phyloP scores from a whole-genome alignment of 2,888 invertebrate genomes.

The Cremastobaeus sp. region DNA sequence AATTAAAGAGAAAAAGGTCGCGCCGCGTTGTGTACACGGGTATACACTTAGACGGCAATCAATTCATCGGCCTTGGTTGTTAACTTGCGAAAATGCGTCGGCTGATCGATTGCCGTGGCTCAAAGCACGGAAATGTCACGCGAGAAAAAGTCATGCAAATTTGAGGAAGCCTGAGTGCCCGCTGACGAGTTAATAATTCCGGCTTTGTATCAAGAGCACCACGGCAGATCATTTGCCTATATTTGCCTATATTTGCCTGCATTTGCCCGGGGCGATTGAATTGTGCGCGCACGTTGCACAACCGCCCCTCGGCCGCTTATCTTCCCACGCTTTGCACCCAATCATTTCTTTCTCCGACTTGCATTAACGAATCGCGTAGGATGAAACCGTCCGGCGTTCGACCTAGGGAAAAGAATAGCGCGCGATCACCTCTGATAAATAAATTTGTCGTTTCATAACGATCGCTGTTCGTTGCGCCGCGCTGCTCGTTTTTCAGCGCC shows the following conservation, averaged over 20 bases:
- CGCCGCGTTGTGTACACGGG: conserved; percentile 5
- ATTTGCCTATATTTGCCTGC: conserved; percentile 47
- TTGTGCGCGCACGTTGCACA: conserved; percentile 29
- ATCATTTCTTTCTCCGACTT: conserved; percentile 41
- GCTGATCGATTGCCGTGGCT: conserved; percentile 31
- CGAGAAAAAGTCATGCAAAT: conserved; percentile 40
- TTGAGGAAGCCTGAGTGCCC: not conserved
- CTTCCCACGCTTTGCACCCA: conserved; percentile 49
- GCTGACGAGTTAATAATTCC: not conserved
- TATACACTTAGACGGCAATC: conserved; percentile 24
- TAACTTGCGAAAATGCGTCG: conserved; percentile 24
- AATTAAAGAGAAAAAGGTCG: not conserved
- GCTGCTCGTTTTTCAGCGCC: not conserved
- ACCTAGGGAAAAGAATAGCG: conserved; percentile 19
- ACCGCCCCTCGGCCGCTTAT: conserved; percentile 21
- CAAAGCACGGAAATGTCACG: conserved; percentile 18
- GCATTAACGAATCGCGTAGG: conserved; percentile 35
- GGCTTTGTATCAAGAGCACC: conserved; percentile 30
- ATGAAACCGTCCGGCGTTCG: conserved; percentile 23
- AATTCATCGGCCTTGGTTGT: conserved; percentile 44
- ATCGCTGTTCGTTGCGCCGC: conserved; percentile 3
- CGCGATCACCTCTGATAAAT: conserved; percentile 14
- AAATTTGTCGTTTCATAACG: conserved; percentile 25
- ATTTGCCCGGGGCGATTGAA: conserved; percentile 43
- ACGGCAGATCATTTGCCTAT: conserved; percentile 44